These are phyloP conservation scores for Motacilla tschutschensis DNA, from an alignment of 2,113 vertebrate species.

Conservation along the genomic window DNA sequence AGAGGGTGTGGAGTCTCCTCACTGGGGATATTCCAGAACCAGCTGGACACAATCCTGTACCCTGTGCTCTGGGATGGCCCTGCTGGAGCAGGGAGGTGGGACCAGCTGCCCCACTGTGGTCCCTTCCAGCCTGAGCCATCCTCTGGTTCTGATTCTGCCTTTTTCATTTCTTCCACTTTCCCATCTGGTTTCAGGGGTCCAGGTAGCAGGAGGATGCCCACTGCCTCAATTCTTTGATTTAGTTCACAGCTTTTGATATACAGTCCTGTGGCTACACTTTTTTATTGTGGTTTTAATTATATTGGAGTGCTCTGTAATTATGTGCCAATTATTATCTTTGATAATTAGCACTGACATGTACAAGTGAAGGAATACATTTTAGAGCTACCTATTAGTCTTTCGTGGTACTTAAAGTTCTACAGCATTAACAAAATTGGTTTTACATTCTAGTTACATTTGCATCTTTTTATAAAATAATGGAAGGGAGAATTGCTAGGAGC, in stretches of 20 bases:
- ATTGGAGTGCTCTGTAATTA: not conserved
- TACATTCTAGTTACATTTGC: not conserved
- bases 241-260: not conserved
- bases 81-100: not conserved
- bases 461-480: not conserved
- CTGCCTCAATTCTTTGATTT: not conserved
- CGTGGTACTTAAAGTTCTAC: not conserved
- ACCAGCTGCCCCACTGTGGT: rapidly evolving
- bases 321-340: not conserved
- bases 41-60: not conserved
- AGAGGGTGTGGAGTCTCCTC: not conserved
- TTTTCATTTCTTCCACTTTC: not conserved
- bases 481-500: not conserved
- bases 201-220: not conserved
- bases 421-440: not conserved
- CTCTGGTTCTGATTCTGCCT: not conserved
- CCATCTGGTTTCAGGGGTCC: not conserved
- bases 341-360: not conserved
- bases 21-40: not conserved
- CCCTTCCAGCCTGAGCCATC: not conserved
- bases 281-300: not conserved
- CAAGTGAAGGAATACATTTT: not conserved
- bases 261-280: not conserved
- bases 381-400: not conserved
- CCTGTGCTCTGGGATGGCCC: not conserved